These are phyloP conservation scores for Neoitamus cyanurus DNA, from an alignment of 2,888 invertebrate genomes.

Conservation along the genomic window DNA sequence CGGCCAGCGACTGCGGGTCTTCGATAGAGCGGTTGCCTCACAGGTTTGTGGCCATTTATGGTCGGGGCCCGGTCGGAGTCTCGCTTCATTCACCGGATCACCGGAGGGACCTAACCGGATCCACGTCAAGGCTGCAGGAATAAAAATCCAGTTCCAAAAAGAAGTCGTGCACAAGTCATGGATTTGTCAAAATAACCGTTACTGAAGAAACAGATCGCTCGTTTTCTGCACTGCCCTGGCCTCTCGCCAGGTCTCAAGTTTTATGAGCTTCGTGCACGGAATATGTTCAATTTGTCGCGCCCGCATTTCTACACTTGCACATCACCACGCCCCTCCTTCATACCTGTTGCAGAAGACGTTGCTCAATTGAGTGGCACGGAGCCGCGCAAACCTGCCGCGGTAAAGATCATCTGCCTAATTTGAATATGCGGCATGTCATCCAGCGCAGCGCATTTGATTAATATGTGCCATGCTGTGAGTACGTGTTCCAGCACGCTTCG, in stretches of 20 bases:
- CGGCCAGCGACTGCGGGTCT: background rate
- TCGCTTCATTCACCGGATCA: background rate
- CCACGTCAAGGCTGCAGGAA: background rate
- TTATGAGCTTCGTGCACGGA: constrained; percentile 6
- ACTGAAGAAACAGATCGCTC: background rate
- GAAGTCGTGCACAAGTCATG: background rate
- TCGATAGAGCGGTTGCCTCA: background rate
- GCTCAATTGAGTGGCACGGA: background rate
- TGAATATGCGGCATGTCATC: background rate
- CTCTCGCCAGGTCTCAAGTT: background rate
- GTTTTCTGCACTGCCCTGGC: background rate
- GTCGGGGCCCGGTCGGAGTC: background rate
- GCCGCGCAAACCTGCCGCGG: background rate
- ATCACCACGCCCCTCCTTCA: background rate
- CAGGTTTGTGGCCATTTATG: background rate
- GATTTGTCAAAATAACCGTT: constrained; percentile 12
- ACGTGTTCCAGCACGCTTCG: background rate
- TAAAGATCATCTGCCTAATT: constrained; percentile 25
- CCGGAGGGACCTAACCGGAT: background rate
- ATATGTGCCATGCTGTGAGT: background rate
- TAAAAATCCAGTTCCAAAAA: background rate
- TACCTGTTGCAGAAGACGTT: background rate
- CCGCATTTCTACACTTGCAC: background rate
- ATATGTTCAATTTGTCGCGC: background rate
- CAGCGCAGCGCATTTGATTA: background rate